Evolutionary conservation across 2,113 vertebrate species (phyloP).

Genomic region (Microcebus griseorufus): DNA sequence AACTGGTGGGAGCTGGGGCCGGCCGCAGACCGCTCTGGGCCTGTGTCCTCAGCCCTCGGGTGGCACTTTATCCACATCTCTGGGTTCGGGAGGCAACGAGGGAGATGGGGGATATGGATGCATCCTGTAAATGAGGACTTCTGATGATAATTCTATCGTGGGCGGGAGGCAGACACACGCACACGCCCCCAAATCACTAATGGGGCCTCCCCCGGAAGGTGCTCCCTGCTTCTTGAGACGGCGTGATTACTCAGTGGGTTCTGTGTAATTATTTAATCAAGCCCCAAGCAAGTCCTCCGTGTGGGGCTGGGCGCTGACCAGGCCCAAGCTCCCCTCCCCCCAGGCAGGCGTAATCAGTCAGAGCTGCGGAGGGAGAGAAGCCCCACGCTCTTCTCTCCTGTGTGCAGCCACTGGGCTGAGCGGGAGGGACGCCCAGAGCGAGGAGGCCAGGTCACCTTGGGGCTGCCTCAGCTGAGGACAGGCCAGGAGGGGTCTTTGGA

Average conservation of each 20-base stretch:
- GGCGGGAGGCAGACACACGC: conserved; percentile 45
- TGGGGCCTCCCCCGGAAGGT: conserved; percentile 63
- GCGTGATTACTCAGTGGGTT: conserved; percentile 71
- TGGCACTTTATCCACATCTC: rapidly evolving
- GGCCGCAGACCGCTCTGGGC: background rate
- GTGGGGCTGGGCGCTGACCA: conserved; percentile 76
- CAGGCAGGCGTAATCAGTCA: conserved; percentile 55
- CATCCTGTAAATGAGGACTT: conserved; percentile 41
- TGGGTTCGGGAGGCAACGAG: background rate
- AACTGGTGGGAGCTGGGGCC: background rate
- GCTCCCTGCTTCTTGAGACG: conserved; percentile 78
- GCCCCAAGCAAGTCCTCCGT: conserved; percentile 62
- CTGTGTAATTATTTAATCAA: conserved; percentile 84
- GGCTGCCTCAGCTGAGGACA: background rate
- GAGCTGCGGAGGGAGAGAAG: background rate
- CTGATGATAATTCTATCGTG: conserved; percentile 7
- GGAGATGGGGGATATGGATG: background rate
- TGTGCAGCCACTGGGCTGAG: background rate
- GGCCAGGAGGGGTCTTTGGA: background rate
- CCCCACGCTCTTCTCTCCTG: background rate
- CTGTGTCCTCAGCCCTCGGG: background rate
- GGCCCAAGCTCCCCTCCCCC: conserved; percentile 16
- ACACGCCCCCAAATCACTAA: conserved; percentile 64
- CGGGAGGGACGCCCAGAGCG: background rate
- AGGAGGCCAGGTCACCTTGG: conserved; percentile 73